Evolutionary conservation across 2,113 vertebrate genomes (phyloP).

Genomic region (Neotoma lepida): DNA sequence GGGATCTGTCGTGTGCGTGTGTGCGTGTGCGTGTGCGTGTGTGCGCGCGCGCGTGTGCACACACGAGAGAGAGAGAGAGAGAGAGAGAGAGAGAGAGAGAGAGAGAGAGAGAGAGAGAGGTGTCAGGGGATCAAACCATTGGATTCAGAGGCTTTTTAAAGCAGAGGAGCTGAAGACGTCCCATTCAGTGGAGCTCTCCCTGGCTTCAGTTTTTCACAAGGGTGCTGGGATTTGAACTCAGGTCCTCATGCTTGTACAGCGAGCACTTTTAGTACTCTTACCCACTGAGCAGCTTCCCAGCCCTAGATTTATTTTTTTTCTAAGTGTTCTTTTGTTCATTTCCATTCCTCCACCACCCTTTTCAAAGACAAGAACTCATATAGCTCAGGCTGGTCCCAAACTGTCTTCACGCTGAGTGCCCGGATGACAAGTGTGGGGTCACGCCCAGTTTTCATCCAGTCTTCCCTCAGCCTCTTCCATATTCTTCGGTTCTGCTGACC

Average conservation of each 20-base stretch:
- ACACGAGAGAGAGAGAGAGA: not conserved
- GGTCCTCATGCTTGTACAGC: not conserved
- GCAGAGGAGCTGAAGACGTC: not conserved
- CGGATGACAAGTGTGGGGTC: not conserved
- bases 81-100: too few species aligned
- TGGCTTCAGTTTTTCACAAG: too few species aligned
- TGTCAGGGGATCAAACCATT: not conserved
- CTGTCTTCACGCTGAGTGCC: not conserved
- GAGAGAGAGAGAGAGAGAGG: too few species aligned
- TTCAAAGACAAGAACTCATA: not conserved
- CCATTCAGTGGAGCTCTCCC: too few species aligned
- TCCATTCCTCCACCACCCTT: not conserved
- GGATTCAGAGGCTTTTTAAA: not conserved
- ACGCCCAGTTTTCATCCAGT: not conserved
- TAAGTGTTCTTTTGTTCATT: not conserved
- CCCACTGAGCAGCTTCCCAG: not conserved
- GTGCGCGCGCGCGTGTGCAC: too few species aligned
- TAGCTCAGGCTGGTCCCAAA: not conserved
- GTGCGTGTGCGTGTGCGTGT: not conserved
- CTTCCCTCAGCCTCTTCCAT: not conserved
- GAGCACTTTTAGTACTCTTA: not conserved
- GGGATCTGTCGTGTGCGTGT: not conserved
- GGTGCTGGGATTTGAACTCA: not conserved
- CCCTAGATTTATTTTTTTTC: not conserved
- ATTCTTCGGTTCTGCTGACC: not conserved